Evolutionary conservation across 1,140 invertebrate genomes (phyloP), one percentile per base, ranked within the genome.

Genomic region (Nephila pilipes): DNA sequence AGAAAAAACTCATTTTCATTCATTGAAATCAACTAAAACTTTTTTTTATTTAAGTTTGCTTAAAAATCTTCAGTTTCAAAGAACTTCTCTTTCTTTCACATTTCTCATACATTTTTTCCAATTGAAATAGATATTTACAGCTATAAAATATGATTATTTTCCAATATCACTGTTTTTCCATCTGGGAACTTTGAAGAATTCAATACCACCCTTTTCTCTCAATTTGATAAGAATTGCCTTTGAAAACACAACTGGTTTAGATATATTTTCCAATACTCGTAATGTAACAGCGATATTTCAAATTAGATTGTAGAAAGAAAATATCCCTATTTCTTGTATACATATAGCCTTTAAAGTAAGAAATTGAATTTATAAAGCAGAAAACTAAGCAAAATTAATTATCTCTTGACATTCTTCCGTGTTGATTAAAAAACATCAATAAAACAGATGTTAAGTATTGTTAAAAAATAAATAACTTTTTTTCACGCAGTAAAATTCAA

Each of bases 71-170:
- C 14, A 32, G 20, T 18, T 10, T 1, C 16, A 36, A 36, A 75
- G 16, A 14, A 16, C 2, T 75, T 75, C 4, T 25, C 1, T 16
- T 32, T 18, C 18, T 75, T 75, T 75, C 25, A 75, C 18, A 36
- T 36, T 46, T 46, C 46, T 46, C 14, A 36, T 18, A 6, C 32
- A n/a, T 32, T 75, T 75, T 75, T 55, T 83, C 22, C 80, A 83
- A 57, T 1, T 29, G 46, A 55, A 83, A 54, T 46, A 55, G 81
- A 83, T 55, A 83, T 83, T 57, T 57, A 25, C 46, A 57, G 46
- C 29, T 46, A 83, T 83, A 83, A 83, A 83, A 83, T 83, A 29
- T 83, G 81, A 83, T 83, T 83, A 83, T 83, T 83, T 83, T 83
- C 81, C 81, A 83, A 83, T 83, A 83, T 55, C 54, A 5, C 81